Evolutionary conservation across 2,888 invertebrate genomes (phyloP).

Genomic region (Dascillus cervinus): DNA sequence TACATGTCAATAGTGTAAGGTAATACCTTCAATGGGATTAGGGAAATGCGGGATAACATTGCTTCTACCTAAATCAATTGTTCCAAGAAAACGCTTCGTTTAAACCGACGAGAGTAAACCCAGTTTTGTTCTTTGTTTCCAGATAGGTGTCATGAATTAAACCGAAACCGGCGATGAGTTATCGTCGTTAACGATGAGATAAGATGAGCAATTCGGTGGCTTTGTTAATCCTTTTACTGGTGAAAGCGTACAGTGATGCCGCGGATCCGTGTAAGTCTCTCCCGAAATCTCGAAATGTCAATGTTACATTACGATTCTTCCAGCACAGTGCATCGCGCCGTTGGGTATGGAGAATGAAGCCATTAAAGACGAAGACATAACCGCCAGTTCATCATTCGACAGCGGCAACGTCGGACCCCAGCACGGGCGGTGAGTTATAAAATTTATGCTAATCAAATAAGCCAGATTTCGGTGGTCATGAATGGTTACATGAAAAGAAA

Average conservation of each 20-base stretch:
- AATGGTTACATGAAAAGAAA: conserved; percentile 28
- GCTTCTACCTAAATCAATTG: conserved; percentile 32
- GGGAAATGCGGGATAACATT: conserved; percentile 33
- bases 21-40: conserved; percentile 33
- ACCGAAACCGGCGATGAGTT: conserved; percentile 10
- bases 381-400: conserved; percentile 81
- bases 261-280: conserved; percentile 36
- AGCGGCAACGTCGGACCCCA: conserved; percentile 79
- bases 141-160: conserved; percentile 29
- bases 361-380: conserved; percentile 74
- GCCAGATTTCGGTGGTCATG: conserved; percentile 21
- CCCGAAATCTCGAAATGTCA: neutral
- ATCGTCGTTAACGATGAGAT: conserved; percentile 9
- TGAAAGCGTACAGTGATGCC: conserved; percentile 23
- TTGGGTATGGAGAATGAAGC: conserved; percentile 81
- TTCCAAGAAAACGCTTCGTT: conserved; percentile 30
- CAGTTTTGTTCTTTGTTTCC: conserved; percentile 22
- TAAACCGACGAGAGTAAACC: conserved; percentile 8
- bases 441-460: conserved; percentile 32
- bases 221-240: conserved; percentile 23
- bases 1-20: conserved; percentile 34
- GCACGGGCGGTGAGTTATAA: conserved; percentile 68
- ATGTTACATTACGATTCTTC: conserved; percentile 31
- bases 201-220: conserved; percentile 27
- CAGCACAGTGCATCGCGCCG: conserved; percentile 75